Evolutionary conservation across 2,888 invertebrate genomes (phyloP).

Genomic region (Creontiades dilutus): DNA sequence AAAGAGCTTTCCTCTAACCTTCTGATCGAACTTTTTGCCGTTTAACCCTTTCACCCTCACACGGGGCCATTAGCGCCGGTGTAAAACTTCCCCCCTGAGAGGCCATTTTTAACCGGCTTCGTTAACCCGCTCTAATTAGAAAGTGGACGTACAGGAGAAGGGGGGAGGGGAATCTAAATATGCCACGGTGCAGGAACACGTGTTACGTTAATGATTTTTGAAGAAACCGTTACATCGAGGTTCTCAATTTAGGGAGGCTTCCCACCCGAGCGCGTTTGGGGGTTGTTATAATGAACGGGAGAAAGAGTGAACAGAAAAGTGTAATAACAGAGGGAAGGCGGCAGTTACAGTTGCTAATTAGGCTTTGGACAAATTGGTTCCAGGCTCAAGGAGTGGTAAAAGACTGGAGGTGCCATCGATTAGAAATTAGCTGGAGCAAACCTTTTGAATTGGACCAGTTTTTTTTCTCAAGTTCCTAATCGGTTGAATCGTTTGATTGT

Average conservation of each 20-base stretch:
- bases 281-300: not conserved
- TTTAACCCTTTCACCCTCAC: not conserved
- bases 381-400: not conserved
- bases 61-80: not conserved
- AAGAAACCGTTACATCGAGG: not conserved
- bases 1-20: not conserved
- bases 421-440: not conserved
- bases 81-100: not conserved
- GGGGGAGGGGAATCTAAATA: not conserved
- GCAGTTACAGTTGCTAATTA: conserved; percentile 36
- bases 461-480: not conserved
- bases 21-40: not conserved
- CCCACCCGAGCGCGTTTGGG: not conserved
- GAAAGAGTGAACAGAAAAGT: not conserved
- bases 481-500: not conserved
- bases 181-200: conserved; percentile 1
- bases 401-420: not conserved
- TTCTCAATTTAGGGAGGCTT: not conserved
- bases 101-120: conserved; percentile 4
- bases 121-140: conserved; percentile 47
- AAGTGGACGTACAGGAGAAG: not conserved
- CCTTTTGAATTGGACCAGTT: not conserved
- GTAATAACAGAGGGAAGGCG: conserved; percentile 42
- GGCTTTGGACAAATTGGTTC: conserved; percentile 5
- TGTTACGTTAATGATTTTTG: conserved; percentile 1